Evolutionary conservation across 2,797 vertebrate genomes (phyloP).

Genomic region (Gorsachius magnificus): DNA sequence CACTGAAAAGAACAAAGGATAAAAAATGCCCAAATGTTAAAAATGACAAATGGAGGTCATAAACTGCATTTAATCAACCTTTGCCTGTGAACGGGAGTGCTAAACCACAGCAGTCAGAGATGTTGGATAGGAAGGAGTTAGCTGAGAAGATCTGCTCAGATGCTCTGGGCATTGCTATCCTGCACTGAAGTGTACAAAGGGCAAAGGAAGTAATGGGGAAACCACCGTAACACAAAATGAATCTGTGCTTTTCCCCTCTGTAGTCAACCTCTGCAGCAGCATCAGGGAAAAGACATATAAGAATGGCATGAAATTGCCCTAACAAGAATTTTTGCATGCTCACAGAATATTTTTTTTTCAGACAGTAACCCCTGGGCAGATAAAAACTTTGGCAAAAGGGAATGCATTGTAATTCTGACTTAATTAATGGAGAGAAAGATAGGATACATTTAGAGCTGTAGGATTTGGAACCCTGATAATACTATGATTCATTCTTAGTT

Average conservation of each 20-base stretch:
- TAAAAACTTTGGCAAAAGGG: not conserved
- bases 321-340: conserved; percentile 11
- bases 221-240: not conserved
- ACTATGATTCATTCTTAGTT: not conserved
- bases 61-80: not conserved
- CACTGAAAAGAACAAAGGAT: not conserved
- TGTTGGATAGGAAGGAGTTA: not conserved
- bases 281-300: not conserved
- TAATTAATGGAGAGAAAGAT: conserved; percentile 8
- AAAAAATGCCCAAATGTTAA: not conserved
- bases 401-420: not conserved
- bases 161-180: not conserved
- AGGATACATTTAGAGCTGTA: not conserved
- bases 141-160: not conserved
- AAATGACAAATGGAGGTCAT: not conserved
- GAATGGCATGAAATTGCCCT: not conserved
- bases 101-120: not conserved
- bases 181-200: not conserved
- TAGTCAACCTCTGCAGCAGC: not conserved
- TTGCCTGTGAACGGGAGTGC: not conserved
- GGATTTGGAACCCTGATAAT: not conserved
- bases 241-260: not conserved
- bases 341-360: not conserved
- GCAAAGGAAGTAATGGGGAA: not conserved
- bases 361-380: not conserved